Conservation (phyloP, 2,888 invertebrate species). For the Platycnemis pennipes region DNA sequence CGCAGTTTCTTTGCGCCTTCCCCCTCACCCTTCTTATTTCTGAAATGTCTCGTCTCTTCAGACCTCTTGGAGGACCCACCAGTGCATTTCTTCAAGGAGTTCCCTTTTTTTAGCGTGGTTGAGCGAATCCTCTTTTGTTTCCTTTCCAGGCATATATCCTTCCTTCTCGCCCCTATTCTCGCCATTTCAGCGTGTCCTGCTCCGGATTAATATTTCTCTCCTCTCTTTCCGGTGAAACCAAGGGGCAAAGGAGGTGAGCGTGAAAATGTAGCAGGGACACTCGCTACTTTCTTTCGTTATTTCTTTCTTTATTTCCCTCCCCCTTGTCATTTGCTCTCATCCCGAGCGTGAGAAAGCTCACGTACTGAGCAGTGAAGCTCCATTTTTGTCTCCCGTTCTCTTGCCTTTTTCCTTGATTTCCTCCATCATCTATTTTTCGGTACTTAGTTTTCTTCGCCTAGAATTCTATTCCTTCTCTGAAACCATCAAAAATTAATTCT, state of each 20-base stretch:
- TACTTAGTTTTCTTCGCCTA: no score
- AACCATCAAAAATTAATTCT: no score
- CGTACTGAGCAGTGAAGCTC: not conserved
- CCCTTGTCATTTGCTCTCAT: not conserved
- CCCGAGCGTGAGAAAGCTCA: not conserved
- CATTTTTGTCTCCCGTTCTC: not conserved
- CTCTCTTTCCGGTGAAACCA: not conserved
- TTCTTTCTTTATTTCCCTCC: not conserved
- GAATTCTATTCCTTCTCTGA: no score
- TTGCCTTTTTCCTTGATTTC: not conserved
- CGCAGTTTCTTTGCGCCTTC: not conserved
- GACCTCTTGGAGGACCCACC: not conserved
- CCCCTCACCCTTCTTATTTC: not conserved
- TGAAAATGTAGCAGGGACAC: not conserved
- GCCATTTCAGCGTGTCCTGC: not conserved
- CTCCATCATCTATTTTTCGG: not conserved
- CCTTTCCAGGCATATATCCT: not conserved
- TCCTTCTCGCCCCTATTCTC: not conserved
- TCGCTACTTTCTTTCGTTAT: not conserved
- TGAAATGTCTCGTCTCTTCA: slow-evolving; percentile 22
- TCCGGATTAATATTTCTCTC: not conserved
- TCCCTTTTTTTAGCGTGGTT: not conserved
- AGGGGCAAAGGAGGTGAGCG: not conserved
- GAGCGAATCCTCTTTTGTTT: not conserved
- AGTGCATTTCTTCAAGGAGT: slow-evolving; percentile 26